Evolutionary conservation across 2,113 vertebrate genomes (phyloP), one percentile per base, ranked within the genome.

Genomic region (Jaculus jaculus): DNA sequence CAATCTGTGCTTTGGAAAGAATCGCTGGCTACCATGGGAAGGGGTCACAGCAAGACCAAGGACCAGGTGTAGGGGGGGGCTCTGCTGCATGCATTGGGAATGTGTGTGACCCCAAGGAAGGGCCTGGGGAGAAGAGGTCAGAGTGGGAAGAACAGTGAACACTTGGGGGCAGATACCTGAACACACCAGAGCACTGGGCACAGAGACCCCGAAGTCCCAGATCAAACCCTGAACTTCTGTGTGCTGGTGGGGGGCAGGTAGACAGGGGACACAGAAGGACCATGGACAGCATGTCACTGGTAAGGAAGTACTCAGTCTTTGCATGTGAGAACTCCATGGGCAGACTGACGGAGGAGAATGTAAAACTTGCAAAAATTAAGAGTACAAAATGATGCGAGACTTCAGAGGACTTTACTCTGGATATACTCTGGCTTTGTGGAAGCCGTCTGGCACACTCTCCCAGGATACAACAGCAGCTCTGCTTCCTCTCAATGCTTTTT

Each of bases 391-490:
- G 65, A 47, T 16, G 65, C 74, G 84, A 92, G 80, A 79, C 78
- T 96, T 93, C 72, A 91, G 94, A 95, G 80, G 90, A 82, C 54
- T 96, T 94, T 66, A 81, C 87, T 94, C 84, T 94, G 91, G 91
- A 86, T 87, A 54, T 83, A 37, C 71, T 92, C 87, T 89, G 94
- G 80, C 87, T 94, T 75, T 8, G 1, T 32, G 39, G 80, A 73
- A 63, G 72, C 82, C 73, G 74, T 42, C 81, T 71, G 30, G 71
- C 3, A n/a, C 71, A 20, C 28, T 47, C 61, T n/a, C 72, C 84
- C 82, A 16, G 54, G 90, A 68, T 87, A 63, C 63, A 89, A 10
- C 12, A 10, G 21, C 72, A 65, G 28, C 54, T 39, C 21, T 3
- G 2, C 6, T 81, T 61, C 65, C n/a, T n/a, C 18, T 69, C 30